Conservation (phyloP, 1,140 invertebrate species). For the Drosophila micromelanica region DNA sequence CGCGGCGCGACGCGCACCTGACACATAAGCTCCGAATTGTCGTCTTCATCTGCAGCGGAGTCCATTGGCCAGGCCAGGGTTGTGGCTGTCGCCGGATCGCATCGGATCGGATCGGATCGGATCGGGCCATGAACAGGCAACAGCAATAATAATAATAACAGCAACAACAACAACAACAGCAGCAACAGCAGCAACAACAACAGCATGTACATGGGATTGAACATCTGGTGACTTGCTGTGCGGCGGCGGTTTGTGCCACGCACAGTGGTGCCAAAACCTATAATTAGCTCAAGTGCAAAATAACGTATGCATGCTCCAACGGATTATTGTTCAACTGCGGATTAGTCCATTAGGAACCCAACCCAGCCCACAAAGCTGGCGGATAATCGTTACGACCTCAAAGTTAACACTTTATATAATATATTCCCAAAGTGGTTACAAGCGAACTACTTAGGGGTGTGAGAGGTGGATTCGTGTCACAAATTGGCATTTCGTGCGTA, state of each 20-base stretch:
- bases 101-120: conserved; percentile 16
- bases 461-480: conserved; percentile 25
- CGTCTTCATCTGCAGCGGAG: conserved; percentile 60
- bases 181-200: conserved; percentile 5
- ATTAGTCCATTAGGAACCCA: neutral
- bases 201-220: conserved; percentile 56
- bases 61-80: conserved; percentile 4
- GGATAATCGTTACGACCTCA: neutral
- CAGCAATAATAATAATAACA: conserved; percentile 25
- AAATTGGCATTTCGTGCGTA: conserved; percentile 40
- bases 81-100: conserved; percentile 16
- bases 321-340: neutral
- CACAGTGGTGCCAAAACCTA: conserved; percentile 45
- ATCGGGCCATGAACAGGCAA: conserved; percentile 10
- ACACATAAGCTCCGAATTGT: conserved; percentile 77
- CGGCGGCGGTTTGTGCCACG: conserved; percentile 12
- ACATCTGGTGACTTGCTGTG: conserved; percentile 75
- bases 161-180: no score
- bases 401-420: conserved; percentile 1
- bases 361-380: neutral
- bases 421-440: neutral
- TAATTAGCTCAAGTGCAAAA: conserved; percentile 7
- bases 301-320: neutral
- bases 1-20: conserved; percentile 73
- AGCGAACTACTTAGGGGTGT: no score